Base-by-base conservation (phyloP, 2,113 vertebrate genomes). In the Galemys pyrenaicus region DNA sequence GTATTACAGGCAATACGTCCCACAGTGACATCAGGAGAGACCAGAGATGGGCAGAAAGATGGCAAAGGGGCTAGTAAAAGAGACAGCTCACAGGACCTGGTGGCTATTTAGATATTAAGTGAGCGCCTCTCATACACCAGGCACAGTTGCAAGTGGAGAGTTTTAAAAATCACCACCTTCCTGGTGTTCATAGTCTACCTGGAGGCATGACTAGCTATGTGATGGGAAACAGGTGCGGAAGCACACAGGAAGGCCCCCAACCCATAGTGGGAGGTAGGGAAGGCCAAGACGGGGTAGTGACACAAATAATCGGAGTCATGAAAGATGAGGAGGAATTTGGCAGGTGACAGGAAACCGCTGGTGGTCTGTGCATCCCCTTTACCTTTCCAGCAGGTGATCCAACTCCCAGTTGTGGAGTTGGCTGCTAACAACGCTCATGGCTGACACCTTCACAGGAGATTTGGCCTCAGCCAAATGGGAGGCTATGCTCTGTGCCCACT, bases 11-110 rank as follows among this genome's bases (percentile, higher is more conserved):
- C 1, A 87, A 68, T 92, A n/a, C 39, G 17, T 39, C 30, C 30
- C n/a, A 91, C 0, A 35, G 51, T 92, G 67, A 62, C 91, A 1
- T 89, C 24, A 91, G 60, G 19, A 78, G 32, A 95, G 64, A 17
- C 26, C 74, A 88, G 82, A 95, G 62, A 87, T 77, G 22, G 11
- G 60, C 30, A 89, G 51, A 94, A 84, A 89, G 64, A 90, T 81
- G 37, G n/a, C 67, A 87, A 92, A 75, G 60, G 86, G 84, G 70
- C 39, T 71, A 75, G 79, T 49, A 13, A 92, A 90, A 89, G 26
- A 88, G 44, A 74, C 22, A 58, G 51, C 70, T 89, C 44, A 41
- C 16, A 92, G 65, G 26, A 89, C 15, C 28, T 83, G 12, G 49
- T 95, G 58, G 10, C 44, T 79, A 2, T 84, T 89, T 73, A 54